Base-by-base conservation (phyloP, 2,888 invertebrate genomes). In the Cheilosia variabilis region DNA sequence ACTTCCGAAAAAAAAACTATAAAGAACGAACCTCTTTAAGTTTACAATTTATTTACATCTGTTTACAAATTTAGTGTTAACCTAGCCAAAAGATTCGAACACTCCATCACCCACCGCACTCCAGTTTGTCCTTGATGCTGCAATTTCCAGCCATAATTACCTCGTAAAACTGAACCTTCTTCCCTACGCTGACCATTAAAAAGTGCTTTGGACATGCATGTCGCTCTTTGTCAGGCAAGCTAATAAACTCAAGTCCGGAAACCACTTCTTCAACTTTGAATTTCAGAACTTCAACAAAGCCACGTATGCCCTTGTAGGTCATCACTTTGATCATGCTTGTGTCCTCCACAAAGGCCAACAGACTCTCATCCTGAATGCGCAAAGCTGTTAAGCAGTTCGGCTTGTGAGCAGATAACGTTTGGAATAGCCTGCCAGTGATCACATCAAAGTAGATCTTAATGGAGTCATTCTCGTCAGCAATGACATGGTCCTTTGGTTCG, bases 281-380 rank as follows among this genome's bases (percentile, higher is more conserved):
- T n/a, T 88, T 87, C 0, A 90, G 78, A 58, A 91, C 90, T 0
- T 89, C 89, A 37, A 90, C 89, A 87, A 93, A 93, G 0, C 93
- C 93, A 82, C 91, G 89, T 4, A 91, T 88, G 4, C 93, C 93
- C 6, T 90, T 90, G 69, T 92, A 92, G 27, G 88, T 88, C 1
- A 90, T 86, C 9, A 92, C 88, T 3, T 90, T 88, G 15, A 92
- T 82, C 0, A 58, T 72, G 19, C 89, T 88, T 19, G 90, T 89
- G 41, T 88, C 88, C 89, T 94, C 93, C 34, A 94, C 89, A 82
- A 93, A 94, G 13, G 92, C 91, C 17, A 94, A 87, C n/a, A 94
- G 88, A 0, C 93, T 93, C 88, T 94, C 93, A 34, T 93, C 93
- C 58, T 92, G 90, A 19, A 93, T 87, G n/a, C 91, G 89, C 17